Evolutionary conservation across 2,888 invertebrate genomes (phyloP).

Genomic region (Quadroppia sp.): DNA sequence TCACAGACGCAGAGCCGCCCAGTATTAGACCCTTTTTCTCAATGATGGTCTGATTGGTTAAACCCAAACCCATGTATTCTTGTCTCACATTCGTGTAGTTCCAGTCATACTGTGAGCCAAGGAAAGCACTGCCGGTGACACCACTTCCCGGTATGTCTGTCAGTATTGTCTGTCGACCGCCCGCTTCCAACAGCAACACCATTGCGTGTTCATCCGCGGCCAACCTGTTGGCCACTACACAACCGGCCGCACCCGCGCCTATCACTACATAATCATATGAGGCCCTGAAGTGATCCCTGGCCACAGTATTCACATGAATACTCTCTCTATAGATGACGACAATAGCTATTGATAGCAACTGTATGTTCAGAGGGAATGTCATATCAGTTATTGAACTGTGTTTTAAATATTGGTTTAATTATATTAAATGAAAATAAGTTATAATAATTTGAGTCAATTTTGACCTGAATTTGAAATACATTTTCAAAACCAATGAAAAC

Average conservation of each 20-base stretch:
- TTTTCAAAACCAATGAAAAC: no score
- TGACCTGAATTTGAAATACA: no score
- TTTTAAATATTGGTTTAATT: no score
- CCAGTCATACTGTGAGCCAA: background rate
- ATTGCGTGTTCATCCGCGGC: background rate
- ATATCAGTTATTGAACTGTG: no score
- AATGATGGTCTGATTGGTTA: background rate
- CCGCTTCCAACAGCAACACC: conserved; percentile 3
- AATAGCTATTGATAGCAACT: background rate
- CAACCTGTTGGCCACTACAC: background rate
- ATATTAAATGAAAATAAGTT: no score
- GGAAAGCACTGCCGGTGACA: background rate
- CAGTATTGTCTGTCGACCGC: background rate
- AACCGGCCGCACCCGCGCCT: background rate
- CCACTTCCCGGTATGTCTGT: background rate
- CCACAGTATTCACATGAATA: background rate
- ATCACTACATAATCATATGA: background rate
- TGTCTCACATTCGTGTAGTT: background rate
- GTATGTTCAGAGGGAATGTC: background rate
- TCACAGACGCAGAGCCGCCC: conserved; percentile 30
- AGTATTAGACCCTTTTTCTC: no score
- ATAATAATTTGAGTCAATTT: no score
- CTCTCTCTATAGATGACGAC: background rate
- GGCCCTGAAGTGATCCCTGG: background rate
- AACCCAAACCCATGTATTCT: conserved; percentile 37